A percentile compares a stretch with the other conserved stretches of the same genome.
Evolutionary conservation across 2,797 vertebrate genomes (phyloP).

Genomic region (Paguma larvata): DNA sequence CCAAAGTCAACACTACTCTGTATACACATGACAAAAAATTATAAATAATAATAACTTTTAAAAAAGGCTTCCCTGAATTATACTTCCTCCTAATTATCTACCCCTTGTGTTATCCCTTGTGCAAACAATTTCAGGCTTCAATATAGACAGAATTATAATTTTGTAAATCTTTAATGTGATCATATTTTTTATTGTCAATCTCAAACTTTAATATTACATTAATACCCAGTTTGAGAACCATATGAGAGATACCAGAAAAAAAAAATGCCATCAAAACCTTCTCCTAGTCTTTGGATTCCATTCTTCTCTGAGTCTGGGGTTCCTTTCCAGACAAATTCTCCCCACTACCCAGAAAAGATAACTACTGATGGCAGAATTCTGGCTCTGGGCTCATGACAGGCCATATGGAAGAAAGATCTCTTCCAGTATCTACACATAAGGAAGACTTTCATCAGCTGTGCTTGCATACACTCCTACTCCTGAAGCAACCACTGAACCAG

Average conservation of each 20-base stretch:
- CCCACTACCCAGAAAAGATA: neutral
- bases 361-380: neutral
- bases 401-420: neutral
- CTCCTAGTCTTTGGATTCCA: neutral
- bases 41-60: too few relatives aligned
- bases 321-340: neutral
- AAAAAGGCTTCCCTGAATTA: neutral
- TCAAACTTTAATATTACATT: neutral
- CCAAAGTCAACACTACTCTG: too few relatives aligned
- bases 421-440: neutral
- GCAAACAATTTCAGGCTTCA: neutral
- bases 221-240: neutral
- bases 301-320: neutral
- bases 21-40: too few relatives aligned
- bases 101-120: neutral
- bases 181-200: neutral
- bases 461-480: too few relatives aligned
- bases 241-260: neutral
- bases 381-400: neutral
- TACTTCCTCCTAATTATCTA: neutral
- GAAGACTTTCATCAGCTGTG: neutral
- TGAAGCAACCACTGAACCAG: neutral
- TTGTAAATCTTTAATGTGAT: neutral
- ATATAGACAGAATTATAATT: neutral
- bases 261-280: neutral